These are phyloP conservation scores for Rhincodon typus DNA, from an alignment of 2,797 vertebrate species.

Conservation along the genomic window DNA sequence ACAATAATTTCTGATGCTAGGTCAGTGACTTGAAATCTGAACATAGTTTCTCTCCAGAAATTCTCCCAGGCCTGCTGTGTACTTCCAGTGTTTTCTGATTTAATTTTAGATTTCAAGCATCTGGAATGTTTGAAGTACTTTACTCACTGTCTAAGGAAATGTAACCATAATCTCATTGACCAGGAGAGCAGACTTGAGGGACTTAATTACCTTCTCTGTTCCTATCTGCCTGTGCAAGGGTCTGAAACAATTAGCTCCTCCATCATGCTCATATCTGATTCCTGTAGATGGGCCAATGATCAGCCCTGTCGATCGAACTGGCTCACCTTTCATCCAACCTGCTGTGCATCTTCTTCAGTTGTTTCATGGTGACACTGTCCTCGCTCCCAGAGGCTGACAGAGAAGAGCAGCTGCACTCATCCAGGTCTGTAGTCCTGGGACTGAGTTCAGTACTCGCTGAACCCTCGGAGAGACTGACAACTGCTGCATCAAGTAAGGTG, in stretches of 20 bases:
- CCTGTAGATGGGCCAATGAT: no score
- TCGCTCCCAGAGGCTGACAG: not conserved
- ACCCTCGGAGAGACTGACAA: not conserved
- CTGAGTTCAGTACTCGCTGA: not conserved
- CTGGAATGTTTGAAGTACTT: no score
- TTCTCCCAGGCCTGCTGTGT: no score
- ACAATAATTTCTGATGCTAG: no score
- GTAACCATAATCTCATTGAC: not conserved
- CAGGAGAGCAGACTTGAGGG: not conserved
- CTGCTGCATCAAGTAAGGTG: not conserved
- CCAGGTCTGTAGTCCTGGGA: not conserved
- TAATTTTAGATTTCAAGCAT: no score
- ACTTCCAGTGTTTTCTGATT: no score
- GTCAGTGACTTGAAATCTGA: no score
- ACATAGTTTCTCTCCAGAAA: no score
- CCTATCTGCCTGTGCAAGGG: not conserved
- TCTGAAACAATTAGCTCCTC: not conserved
- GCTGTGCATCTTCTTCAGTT: not conserved
- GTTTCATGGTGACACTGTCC: not conserved
- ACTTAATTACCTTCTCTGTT: not conserved
- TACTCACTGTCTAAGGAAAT: no score
- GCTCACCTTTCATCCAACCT: slow-evolving; percentile 22
- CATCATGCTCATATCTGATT: not conserved
- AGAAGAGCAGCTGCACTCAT: no score
- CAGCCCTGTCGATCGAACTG: no score